Conservation (phyloP, 2,113 vertebrate species). For the Lampris megalopsis region DNA sequence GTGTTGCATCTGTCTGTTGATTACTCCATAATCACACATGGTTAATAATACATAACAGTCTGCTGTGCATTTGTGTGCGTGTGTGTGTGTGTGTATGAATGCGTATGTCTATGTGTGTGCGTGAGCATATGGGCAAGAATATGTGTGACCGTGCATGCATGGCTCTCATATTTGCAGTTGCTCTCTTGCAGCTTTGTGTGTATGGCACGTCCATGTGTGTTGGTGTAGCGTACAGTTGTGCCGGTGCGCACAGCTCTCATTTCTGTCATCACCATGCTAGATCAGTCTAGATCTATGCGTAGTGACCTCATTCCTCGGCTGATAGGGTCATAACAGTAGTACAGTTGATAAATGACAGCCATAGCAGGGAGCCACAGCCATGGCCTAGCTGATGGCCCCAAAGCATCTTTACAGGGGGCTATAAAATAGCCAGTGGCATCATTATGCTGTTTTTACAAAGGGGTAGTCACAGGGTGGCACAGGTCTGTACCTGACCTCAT, state of each 20-base stretch:
- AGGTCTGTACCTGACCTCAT: constrained; percentile 12
- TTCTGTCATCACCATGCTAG: too few species aligned
- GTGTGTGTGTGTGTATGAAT: background rate
- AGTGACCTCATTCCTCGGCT: constrained; percentile 40
- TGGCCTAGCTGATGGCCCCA: constrained; percentile 16
- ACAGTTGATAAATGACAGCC: constrained; percentile 34
- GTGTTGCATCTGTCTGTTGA: constrained; percentile 17
- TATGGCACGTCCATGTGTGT: constrained; percentile 38
- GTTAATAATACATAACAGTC: background rate
- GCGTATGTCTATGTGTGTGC: background rate
- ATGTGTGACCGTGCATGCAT: background rate
- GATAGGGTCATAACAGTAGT: constrained; percentile 52
- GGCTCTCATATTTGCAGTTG: background rate
- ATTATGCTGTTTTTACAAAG: constrained; percentile 26
- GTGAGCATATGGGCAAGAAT: background rate
- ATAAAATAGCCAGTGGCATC: constrained; percentile 38
- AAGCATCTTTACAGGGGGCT: constrained; percentile 35
- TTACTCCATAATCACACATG: constrained; percentile 19
- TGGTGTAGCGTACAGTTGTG: background rate
- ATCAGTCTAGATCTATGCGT: background rate
- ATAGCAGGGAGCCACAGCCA: constrained; percentile 18
- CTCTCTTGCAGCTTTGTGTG: background rate
- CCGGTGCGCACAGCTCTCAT: too few species aligned
- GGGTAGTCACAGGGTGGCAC: constrained; percentile 16
- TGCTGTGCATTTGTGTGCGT: background rate